Evolutionary conservation across 2,113 vertebrate genomes (phyloP).

Genomic region (Trematomus loennbergii): DNA sequence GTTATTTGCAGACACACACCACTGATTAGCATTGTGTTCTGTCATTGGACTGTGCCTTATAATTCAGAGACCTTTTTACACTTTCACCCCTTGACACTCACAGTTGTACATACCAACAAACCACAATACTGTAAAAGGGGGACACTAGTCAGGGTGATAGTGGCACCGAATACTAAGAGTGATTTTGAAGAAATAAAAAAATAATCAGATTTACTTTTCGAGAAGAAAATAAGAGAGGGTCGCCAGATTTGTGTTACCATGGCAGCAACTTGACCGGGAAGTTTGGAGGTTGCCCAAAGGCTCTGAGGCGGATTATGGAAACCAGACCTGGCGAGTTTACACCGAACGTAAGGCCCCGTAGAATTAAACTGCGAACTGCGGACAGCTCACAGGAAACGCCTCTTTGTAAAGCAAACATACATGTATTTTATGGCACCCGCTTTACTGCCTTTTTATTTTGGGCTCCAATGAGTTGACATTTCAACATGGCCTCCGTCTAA

Average conservation of each 20-base stretch:
- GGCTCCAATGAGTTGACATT: conserved; percentile 74
- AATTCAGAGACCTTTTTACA: not conserved
- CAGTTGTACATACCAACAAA: not conserved
- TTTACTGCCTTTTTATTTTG: conserved; percentile 72
- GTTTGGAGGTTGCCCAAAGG: conserved; percentile 42
- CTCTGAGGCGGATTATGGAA: conserved; percentile 72
- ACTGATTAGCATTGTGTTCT: not conserved
- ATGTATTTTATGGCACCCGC: conserved; percentile 76
- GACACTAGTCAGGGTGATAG: not conserved
- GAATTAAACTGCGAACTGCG: conserved; percentile 66
- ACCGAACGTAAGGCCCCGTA: conserved; percentile 43
- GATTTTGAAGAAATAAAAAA: not conserved
- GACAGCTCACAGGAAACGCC: conserved; percentile 81
- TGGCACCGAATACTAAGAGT: conserved; percentile 12
- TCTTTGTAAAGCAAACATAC: conserved; percentile 83
- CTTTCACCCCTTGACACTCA: not conserved
- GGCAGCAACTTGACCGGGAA: not conserved
- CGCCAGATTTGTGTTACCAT: conserved; percentile 26
- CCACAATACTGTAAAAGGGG: not conserved
- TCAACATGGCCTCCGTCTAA: conserved; percentile 70
- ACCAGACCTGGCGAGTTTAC: conserved; percentile 73
- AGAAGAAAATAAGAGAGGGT: not conserved
- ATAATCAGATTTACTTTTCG: not conserved
- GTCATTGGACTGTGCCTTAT: not conserved
- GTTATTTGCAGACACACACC: not conserved